Evolutionary conservation across 2,797 vertebrate species (phyloP).

Genomic region (Characodon lateralis): DNA sequence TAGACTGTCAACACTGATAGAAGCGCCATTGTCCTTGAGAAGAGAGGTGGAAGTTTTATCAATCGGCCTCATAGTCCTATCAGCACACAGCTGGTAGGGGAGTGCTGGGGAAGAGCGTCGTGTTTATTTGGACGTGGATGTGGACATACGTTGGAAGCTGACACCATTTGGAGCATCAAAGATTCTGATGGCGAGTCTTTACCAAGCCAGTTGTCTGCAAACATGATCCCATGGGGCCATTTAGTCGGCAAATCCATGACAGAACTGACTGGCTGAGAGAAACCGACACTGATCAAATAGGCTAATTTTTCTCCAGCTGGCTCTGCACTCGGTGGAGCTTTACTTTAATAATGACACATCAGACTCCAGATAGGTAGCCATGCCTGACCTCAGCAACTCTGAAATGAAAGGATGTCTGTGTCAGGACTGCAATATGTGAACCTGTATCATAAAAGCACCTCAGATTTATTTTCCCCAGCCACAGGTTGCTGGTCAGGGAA

Average conservation of each 20-base stretch:
- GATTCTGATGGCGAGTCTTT: constrained; percentile 68
- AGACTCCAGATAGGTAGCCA: constrained; percentile 31
- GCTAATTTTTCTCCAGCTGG: constrained; percentile 48
- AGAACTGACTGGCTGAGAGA: constrained; percentile 42
- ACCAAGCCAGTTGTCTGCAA: constrained; percentile 59
- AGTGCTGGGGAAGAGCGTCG: too few relatives aligned
- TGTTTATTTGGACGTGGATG: too few relatives aligned
- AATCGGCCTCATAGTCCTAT: too few relatives aligned
- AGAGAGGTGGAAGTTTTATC: too few relatives aligned
- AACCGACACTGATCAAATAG: constrained; percentile 48
- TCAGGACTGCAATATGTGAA: constrained; percentile 12
- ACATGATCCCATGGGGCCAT: constrained; percentile 54
- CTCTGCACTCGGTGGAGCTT: constrained; percentile 24
- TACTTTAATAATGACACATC: constrained; percentile 42
- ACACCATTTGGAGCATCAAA: constrained; percentile 68
- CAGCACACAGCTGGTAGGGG: too few relatives aligned
- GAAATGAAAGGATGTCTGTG: constrained; percentile 25
- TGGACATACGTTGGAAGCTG: constrained; percentile 58
- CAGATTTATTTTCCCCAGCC: background rate
- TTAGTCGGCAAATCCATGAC: constrained; percentile 32
- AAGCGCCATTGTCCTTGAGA: too few relatives aligned
- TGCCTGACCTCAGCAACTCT: constrained; percentile 24
- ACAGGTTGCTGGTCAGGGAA: background rate
- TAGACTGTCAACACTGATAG: too few relatives aligned
- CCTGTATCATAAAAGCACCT: background rate